phyloP scores from a whole-genome alignment of 1,140 invertebrate species.

The Diachasmimorpha longicaudata region DNA sequence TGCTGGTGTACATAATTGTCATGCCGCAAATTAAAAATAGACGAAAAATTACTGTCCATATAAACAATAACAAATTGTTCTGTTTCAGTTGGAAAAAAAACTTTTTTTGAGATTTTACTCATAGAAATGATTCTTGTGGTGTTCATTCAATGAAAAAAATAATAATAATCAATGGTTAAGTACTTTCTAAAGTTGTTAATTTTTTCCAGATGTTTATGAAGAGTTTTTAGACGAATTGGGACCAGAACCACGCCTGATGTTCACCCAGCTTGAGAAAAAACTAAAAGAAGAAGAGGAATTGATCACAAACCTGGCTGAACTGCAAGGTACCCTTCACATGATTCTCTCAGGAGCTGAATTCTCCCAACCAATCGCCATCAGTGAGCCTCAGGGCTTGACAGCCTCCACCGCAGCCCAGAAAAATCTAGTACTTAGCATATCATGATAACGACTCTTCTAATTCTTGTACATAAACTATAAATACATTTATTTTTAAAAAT shows the following conservation, averaged over 20 bases:
- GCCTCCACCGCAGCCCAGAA: conserved; percentile 68
- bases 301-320: conserved; percentile 65
- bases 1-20: too few relatives aligned
- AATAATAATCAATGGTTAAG: background rate
- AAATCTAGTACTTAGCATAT: conserved; percentile 68
- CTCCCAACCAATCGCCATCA: conserved; percentile 39
- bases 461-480: conserved; percentile 26
- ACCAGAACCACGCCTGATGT: conserved; percentile 66
- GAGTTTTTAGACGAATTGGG: conserved; percentile 65
- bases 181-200: background rate
- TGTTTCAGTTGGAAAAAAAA: background rate
- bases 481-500: background rate
- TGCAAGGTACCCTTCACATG: conserved; percentile 75
- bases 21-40: too few relatives aligned
- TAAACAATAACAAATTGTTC: background rate
- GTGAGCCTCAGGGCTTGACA: conserved; percentile 56
- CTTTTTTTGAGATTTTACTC: background rate
- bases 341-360: conserved; percentile 67
- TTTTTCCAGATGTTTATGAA: conserved; percentile 69
- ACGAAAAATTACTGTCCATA: background rate
- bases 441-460: conserved; percentile 41
- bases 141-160: too few relatives aligned
- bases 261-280: conserved; percentile 67
- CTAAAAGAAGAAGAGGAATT: conserved; percentile 73
- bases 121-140: too few relatives aligned